Evolutionary conservation across 2,888 invertebrate species (phyloP), one percentile per base, ranked within the genome.

Genomic region (Epinotia brunnichana): DNA sequence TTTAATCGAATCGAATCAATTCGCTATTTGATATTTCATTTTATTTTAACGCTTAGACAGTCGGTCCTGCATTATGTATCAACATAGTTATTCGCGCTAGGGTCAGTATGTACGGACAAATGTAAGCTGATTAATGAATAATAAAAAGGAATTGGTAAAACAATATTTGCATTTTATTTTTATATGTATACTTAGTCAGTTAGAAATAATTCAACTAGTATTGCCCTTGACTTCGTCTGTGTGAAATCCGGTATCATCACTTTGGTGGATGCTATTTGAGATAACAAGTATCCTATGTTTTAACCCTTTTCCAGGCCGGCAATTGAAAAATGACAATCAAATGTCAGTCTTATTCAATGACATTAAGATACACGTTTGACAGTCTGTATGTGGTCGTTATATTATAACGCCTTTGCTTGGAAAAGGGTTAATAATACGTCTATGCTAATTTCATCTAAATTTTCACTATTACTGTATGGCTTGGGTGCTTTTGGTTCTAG

Each of bases 81-180:
- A 57, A 63, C 21, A 51, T 57, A 62, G 61, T 71, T 17, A 77
- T 77, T 79, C 78, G 86, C 87, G 87, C 81, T 85, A 83, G 85
- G 86, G 76, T 81, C 82, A 81, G 83, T 87, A 82, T 84, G 83
- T 83, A 82, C 84, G 81, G 81, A 81, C 82, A 80, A 77, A 77
- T 90, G 88, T 92, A 91, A 89, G 87, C 88, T 82, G 88, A 84
- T 83, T 79, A 89, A 89, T 86, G 77, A 82, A 79, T 79, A 82
- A 82, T 83, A 89, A 91, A 91, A 87, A 85, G 88, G 90, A 92
- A 90, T 91, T 91, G 90, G 89, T 88, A 88, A 88, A 86, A 84
- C 80, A 70, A 69, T 69, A 73, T 76, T 69, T 77, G 76, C 77
- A 54, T 76, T 86, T 81, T 24, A 74, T 76, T 77, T 71, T 63